Base-by-base conservation (phyloP, 2,797 vertebrate species). In the Brachyalestes nurse region DNA sequence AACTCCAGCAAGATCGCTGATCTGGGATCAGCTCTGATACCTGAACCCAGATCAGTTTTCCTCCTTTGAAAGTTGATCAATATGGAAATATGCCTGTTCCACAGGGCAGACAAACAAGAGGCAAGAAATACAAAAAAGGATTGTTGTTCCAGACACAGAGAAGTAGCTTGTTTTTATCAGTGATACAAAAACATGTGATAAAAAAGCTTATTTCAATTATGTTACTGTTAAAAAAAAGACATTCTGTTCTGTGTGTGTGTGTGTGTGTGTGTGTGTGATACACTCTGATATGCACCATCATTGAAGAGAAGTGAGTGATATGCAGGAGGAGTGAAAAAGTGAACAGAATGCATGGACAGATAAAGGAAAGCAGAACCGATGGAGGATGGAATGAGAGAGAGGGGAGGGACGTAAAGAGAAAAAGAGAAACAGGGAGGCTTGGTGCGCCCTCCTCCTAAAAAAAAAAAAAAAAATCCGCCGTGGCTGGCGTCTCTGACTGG, bases 61-160 rank as follows among this genome's bases (percentile, higher is more conserved):
- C 58, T 21, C 9, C 53, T 61, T 40, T 4, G 8, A 42, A 61
- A 28, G 55, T 16, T 42, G 71, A 66, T 74, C 64, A 74, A 85
- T 19, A 71, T 17, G 40, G 79, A 71, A 64, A 91, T 85, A 77
- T 69, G 91, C 88, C 96, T 95, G 95, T 94, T 95, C 95, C 96
- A 96, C 95, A 93, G 96, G 96, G 94, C 94, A 96, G 94, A 91
- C 93, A 91, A 89, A 82, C 86, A 85, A 89, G 89, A 91, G 42
- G 42, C 6, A 74, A 53, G 53, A 69, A 75, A 78, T 71, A 75
- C 78, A 25, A 51, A 75, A 47, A 60, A 67, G 82, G 78, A 71
- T 90, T 91, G 90, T 93, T 92, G 89, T 94, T 91, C 90, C 89
- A 92, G 91, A 95, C 91, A 89, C 89, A 92, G 82, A 93, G 81